Percentiles rank a stretch among this genome's conserved stretches.
phyloP scores from a whole-genome alignment of 2,797 vertebrate species.

The Gymnothorax reevesii region DNA sequence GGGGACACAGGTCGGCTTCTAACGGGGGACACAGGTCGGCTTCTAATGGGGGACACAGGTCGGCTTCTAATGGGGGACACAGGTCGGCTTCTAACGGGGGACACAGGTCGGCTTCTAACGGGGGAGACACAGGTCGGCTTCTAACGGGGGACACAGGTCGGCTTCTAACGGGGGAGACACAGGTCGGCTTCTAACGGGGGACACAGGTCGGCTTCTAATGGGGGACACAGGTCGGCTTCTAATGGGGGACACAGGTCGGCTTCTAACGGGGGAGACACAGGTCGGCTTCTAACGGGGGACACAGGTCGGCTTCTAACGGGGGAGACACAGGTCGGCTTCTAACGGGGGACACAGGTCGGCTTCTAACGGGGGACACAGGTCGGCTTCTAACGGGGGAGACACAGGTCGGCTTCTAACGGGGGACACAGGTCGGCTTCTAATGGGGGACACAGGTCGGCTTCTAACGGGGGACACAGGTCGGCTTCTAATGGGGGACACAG shows the following conservation, averaged over 20 bases:
- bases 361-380: neutral
- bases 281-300: no score
- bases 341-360: neutral
- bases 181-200: neutral
- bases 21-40: neutral
- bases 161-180: neutral
- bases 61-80: neutral
- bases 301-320: neutral
- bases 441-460: neutral
- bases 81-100: neutral
- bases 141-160: neutral
- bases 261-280: neutral
- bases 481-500: neutral
- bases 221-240: neutral
- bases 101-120: neutral
- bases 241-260: neutral
- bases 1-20: neutral
- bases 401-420: neutral
- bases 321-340: neutral
- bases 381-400: no score
- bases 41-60: neutral
- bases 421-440: neutral
- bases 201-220: neutral
- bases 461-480: neutral
- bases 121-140: neutral